Evolutionary conservation across 2,797 vertebrate species (phyloP).

Genomic region (Ptychobarbus kaznakovi): DNA sequence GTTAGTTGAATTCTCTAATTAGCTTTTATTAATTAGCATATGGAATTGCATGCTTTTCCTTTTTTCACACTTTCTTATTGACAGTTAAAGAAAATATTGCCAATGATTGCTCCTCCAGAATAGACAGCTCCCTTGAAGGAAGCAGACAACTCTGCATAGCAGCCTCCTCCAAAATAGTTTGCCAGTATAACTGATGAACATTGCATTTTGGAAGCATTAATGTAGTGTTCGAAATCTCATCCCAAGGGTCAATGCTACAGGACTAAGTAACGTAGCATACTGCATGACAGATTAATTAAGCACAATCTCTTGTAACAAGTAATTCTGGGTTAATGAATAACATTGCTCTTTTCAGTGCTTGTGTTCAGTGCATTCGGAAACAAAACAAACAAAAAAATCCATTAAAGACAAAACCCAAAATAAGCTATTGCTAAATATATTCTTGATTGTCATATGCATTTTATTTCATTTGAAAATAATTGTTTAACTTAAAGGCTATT

Average conservation of each 20-base stretch:
- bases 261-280: conserved; percentile 3
- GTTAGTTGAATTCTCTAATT: not conserved
- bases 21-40: not conserved
- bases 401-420: not conserved
- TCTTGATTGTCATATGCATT: not conserved
- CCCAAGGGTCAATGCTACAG: conserved; percentile 2
- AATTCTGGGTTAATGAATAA: conserved; percentile 45
- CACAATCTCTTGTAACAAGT: conserved; percentile 50
- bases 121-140: not conserved
- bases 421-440: not conserved
- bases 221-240: not conserved
- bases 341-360: conserved; percentile 11
- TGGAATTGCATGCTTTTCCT: not conserved
- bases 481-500: not conserved
- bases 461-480: not conserved
- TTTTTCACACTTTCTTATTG: not conserved
- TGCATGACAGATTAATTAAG: conserved; percentile 49
- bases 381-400: no score
- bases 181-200: not conserved
- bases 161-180: not conserved
- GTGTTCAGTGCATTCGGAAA: not conserved
- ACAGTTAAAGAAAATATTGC: not conserved
- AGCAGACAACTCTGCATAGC: not conserved
- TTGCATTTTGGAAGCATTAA: not conserved
- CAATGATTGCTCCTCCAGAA: not conserved